Evolutionary conservation across 2,888 invertebrate species (phyloP), one percentile per base, ranked within the genome.

Genomic region (Nomada fucata): DNA sequence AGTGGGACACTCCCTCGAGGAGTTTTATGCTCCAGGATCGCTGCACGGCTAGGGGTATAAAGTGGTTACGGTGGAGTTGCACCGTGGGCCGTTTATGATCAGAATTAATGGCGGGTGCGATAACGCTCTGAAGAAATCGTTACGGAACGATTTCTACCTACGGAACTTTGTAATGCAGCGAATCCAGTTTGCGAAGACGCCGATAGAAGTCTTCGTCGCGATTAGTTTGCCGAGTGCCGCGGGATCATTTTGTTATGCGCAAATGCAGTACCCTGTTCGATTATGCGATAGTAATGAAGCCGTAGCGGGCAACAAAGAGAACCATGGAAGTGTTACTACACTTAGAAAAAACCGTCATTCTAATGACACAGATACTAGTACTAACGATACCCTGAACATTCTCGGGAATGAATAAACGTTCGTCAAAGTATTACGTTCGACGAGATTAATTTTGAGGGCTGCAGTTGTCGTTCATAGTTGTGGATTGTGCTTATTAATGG

Each of bases 81-180:
- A 82, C 83, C 82, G 78, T 61, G 70, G 67, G 80, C 52, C 87
- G 79, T 87, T 87, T 87, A 87, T 86, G 87, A 86, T 87, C 86
- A 79, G 77, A 82, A 87, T 87, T 87, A 87, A 87, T 86, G 87
- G 86, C 79, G 53, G 61, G 61, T 36, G 68, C 84, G 87, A 85
- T 86, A 87, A 87, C 84, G 55, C 73, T 76, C 67, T 26, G 76
- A 76, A 77, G 82, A 84, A 87, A 84, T 82, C 79, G 79, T 75
- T 23, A 23, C 23, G 23, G 23, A 23, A 23, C 23, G 23, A 23
- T 23, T 23, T 23, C 23, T 23, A 47, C 36, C 76, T 68, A 57
- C 72, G 75, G 61, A 85, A 85, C 77, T 84, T 79, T 68, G 81
- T 81, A 77, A 76, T 60, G 72, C 65, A 63, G 50, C 70, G 76